Conservation (phyloP, 2,113 vertebrate genomes). For the Stictonetta naevosa region DNA sequence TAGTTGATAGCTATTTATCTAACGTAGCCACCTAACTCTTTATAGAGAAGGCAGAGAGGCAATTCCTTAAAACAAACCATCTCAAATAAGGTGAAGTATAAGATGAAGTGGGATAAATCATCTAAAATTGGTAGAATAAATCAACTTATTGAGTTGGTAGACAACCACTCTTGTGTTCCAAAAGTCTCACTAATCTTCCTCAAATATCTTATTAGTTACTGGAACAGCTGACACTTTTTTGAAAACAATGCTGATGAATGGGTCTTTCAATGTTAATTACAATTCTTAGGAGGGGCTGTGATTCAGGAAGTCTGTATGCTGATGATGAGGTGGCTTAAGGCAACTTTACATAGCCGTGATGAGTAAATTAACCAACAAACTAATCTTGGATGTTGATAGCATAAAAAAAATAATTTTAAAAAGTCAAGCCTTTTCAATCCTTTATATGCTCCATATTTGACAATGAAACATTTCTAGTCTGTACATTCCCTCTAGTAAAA, state of each 20-base stretch:
- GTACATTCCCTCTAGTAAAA: not conserved
- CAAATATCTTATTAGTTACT: not conserved
- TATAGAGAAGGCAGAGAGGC: not conserved
- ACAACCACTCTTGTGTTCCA: conserved; percentile 4
- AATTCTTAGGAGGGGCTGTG: not conserved
- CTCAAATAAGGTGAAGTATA: not conserved
- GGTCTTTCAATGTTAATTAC: not conserved
- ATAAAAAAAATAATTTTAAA: not conserved
- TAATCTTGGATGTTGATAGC: not conserved
- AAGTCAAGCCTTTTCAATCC: not conserved
- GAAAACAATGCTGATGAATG: not conserved
- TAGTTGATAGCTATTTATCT: not conserved
- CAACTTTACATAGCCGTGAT: not conserved
- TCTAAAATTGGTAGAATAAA: not conserved
- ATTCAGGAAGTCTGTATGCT: not conserved
- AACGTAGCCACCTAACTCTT: not conserved
- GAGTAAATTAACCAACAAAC: not conserved
- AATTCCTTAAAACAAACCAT: not conserved
- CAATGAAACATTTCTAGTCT: not conserved
- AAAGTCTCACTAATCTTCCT: conserved; percentile 1
- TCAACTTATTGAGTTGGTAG: not conserved
- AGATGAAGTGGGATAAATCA: not conserved
- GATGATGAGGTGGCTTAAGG: not conserved
- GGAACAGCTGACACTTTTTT: not conserved
- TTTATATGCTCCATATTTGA: not conserved